phyloP scores from a whole-genome alignment of 2,113 vertebrate species.

The Antechinus stuartii region DNA sequence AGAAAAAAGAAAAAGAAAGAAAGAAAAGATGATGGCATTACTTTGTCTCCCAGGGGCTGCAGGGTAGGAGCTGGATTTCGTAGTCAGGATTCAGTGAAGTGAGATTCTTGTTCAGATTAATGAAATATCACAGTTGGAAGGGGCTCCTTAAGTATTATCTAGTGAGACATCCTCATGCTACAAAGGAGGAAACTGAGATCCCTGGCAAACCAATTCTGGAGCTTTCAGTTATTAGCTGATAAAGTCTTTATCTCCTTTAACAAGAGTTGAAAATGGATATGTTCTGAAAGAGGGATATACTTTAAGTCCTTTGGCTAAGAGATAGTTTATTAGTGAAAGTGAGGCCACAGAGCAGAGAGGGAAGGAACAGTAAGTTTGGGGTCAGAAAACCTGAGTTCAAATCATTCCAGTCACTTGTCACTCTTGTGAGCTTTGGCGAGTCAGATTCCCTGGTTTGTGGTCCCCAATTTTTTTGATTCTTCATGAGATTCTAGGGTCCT shows the following conservation, averaged over 20 bases:
- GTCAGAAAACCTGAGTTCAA: neutral
- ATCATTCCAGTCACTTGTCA: neutral
- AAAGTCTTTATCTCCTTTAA: neutral
- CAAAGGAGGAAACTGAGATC: neutral
- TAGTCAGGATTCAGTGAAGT: neutral
- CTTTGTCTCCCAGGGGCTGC: neutral
- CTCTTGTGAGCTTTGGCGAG: neutral
- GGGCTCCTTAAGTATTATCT: neutral
- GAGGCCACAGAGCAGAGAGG: neutral
- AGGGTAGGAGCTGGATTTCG: accelerated
- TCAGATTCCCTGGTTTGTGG: neutral
- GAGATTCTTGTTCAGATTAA: neutral
- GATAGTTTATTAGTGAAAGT: neutral
- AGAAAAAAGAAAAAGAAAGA: no score
- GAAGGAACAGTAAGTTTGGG: neutral
- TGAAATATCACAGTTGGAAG: neutral
- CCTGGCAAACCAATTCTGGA: neutral
- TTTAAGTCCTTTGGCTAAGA: neutral
- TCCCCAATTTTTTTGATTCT: neutral
- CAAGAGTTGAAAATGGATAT: neutral
- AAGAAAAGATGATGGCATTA: no score
- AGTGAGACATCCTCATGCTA: neutral
- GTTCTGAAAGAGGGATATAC: neutral
- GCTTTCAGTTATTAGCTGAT: neutral
- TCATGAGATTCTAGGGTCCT: neutral